Evolutionary conservation across 2,888 invertebrate species (phyloP).

Genomic region (Crematogaster levior): DNA sequence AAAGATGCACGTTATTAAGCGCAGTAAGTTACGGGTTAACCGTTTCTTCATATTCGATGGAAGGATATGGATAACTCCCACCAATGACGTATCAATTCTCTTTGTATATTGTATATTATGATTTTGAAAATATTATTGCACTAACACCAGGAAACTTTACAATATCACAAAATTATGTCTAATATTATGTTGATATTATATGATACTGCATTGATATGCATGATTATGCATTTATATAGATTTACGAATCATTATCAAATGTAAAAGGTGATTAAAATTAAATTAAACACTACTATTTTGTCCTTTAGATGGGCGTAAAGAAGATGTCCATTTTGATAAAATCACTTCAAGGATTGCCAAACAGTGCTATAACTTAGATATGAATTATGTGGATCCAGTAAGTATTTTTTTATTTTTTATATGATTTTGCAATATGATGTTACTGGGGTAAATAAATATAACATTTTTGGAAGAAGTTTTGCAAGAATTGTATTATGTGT

Average conservation of each 20-base stretch:
- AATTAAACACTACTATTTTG: conserved; percentile 20
- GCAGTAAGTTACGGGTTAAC: conserved; percentile 59
- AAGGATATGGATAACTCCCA: neutral
- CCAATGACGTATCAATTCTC: neutral
- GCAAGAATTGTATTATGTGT: neutral
- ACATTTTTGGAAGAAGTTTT: neutral
- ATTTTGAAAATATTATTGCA: too few species aligned
- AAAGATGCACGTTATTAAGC: conserved; percentile 85
- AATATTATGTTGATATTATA: neutral
- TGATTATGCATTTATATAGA: neutral
- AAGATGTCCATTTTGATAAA: conserved; percentile 98
- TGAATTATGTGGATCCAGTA: conserved; percentile 98
- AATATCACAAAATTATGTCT: neutral
- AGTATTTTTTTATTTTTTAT: conserved; percentile 38
- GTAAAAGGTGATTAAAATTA: neutral
- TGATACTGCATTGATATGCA: neutral
- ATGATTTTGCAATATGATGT: neutral
- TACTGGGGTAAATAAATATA: neutral
- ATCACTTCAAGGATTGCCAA: conserved; percentile 98
- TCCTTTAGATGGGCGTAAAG: conserved; percentile 92
- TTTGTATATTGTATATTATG: conserved; percentile 2
- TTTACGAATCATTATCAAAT: neutral
- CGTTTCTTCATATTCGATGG: neutral
- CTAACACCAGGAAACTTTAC: neutral
- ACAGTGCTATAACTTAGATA: conserved; percentile 97